Evolutionary conservation across 2,113 vertebrate genomes (phyloP).

Genomic region (Barnardius zonarius): DNA sequence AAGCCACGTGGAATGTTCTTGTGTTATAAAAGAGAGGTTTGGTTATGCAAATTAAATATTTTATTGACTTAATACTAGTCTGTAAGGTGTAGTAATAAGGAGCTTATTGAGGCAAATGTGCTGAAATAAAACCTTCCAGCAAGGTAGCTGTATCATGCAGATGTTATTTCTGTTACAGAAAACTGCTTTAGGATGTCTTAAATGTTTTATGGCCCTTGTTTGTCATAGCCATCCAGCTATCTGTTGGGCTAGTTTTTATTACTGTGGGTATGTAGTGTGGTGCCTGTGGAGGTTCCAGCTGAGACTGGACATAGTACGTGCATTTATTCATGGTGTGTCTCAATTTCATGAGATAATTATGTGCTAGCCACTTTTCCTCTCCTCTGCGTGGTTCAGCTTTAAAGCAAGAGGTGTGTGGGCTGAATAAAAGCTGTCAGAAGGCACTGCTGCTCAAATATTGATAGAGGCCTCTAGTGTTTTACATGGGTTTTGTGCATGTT

Average conservation of each 20-base stretch:
- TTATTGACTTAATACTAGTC: background rate
- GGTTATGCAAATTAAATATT: background rate
- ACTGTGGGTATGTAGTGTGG: background rate
- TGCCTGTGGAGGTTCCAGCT: background rate
- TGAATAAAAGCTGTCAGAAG: background rate
- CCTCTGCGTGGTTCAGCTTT: background rate
- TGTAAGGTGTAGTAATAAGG: background rate
- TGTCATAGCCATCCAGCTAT: background rate
- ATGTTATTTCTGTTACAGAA: background rate
- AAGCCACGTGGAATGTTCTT: background rate
- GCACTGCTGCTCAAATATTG: background rate
- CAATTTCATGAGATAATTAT: background rate
- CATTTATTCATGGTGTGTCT: background rate
- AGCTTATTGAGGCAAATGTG: background rate
- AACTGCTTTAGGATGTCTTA: background rate
- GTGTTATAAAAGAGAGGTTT: background rate
- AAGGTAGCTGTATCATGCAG: background rate
- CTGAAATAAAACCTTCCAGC: background rate
- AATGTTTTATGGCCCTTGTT: background rate
- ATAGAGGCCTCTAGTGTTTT: background rate
- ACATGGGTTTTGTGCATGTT: background rate
- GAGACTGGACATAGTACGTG: rapidly evolving
- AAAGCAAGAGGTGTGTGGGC: background rate
- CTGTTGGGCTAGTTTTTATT: background rate
- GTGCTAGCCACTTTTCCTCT: background rate